Conservation (phyloP, 2,113 vertebrate genomes). For the Antechinus flavipes region DNA sequence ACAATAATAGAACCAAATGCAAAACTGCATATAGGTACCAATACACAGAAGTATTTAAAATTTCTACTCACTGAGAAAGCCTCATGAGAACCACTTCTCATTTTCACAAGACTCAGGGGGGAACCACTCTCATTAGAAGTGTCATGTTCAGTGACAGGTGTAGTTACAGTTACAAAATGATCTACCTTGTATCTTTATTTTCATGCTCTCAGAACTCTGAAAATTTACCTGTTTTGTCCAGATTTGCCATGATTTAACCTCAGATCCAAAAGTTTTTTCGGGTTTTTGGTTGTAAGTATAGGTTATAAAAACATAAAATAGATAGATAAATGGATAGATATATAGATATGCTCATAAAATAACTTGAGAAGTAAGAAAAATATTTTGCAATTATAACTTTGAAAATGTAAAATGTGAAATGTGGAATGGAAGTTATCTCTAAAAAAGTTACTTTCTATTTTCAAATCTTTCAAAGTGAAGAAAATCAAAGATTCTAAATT, state of each 20-base stretch:
- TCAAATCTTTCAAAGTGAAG: background rate
- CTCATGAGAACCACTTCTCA: conserved; percentile 69
- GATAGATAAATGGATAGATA: background rate
- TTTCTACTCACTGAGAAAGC: conserved; percentile 61
- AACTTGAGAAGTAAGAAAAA: conserved; percentile 3
- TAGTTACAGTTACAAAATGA: conserved; percentile 53
- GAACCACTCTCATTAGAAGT: conserved; percentile 54
- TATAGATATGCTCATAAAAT: background rate
- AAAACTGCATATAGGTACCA: background rate
- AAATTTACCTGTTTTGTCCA: conserved; percentile 62
- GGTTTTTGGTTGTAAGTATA: conserved; percentile 36
- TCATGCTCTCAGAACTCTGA: conserved; percentile 50
- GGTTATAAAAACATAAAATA: background rate
- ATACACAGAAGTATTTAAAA: conserved; percentile 64
- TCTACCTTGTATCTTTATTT: conserved; percentile 71
- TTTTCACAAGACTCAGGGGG: conserved; percentile 51
- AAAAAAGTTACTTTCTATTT: background rate
- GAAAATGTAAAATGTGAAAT: conserved; percentile 22
- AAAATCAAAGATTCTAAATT: conserved; percentile 7
- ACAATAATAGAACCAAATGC: background rate
- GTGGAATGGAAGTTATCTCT: background rate
- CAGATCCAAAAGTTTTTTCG: conserved; percentile 48
- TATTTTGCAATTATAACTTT: background rate
- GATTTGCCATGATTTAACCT: conserved; percentile 62
- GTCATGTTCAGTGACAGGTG: conserved; percentile 71